Evolutionary conservation across 2,113 vertebrate genomes (phyloP).

Genomic region (Octodon degus): DNA sequence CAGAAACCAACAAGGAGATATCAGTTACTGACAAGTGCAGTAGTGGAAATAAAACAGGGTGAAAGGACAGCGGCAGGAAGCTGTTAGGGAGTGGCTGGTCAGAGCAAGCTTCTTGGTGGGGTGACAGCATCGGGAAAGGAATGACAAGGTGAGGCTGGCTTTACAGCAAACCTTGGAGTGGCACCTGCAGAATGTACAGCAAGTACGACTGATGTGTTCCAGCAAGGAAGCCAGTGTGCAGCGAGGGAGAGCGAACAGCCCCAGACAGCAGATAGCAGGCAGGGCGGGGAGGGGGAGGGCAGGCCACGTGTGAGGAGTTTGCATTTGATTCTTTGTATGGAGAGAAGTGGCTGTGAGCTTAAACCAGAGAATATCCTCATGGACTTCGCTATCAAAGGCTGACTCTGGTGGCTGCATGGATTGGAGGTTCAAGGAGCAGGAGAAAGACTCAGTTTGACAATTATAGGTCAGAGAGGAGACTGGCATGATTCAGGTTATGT

Average conservation of each 20-base stretch:
- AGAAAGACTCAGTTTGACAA: neutral
- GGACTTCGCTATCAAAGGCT: neutral
- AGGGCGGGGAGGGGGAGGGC: rapidly evolving
- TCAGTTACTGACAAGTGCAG: neutral
- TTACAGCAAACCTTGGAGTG: neutral
- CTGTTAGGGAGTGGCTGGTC: neutral
- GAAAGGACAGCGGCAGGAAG: neutral
- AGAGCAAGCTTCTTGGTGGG: neutral
- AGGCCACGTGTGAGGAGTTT: neutral
- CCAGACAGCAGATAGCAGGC: neutral
- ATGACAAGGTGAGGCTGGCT: neutral
- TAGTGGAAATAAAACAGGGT: neutral
- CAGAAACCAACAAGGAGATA: neutral
- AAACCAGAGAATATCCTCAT: neutral
- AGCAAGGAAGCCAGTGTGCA: neutral
- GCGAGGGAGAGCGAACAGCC: neutral
- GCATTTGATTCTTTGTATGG: neutral
- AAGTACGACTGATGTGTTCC: neutral
- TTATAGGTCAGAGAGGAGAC: neutral
- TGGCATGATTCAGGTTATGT: rapidly evolving
- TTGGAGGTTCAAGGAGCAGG: neutral
- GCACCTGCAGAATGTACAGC: neutral
- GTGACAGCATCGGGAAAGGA: neutral
- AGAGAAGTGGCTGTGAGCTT: neutral
- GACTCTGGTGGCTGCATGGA: neutral